phyloP scores from a whole-genome alignment of 2,113 vertebrate species.

The Ciconia maguari region DNA sequence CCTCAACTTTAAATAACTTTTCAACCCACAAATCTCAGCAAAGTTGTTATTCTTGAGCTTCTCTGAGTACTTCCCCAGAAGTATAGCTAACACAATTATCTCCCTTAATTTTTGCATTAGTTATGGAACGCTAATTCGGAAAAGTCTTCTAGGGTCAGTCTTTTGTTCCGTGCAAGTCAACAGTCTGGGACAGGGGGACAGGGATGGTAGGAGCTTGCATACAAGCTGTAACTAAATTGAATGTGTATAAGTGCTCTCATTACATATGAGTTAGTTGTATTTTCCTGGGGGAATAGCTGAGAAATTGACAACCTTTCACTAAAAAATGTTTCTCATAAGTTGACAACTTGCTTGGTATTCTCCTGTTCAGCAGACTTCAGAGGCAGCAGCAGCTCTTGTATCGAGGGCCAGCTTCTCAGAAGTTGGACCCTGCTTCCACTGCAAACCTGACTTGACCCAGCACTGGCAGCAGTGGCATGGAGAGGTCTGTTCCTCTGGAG shows the following conservation, averaged over 20 bases:
- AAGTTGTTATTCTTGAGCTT: neutral
- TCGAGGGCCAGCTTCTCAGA: neutral
- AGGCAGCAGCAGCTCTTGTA: neutral
- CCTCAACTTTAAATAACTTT: neutral
- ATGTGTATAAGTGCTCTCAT: neutral
- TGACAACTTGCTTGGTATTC: neutral
- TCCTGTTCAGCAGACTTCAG: neutral
- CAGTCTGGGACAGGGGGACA: neutral
- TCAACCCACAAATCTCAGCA: no score
- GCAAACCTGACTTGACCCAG: neutral
- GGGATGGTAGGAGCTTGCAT: neutral
- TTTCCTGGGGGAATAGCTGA: slow-evolving; percentile 5
- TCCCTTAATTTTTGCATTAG: slow-evolving; percentile 42
- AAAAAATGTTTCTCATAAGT: neutral
- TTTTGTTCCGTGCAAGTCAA: slow-evolving; percentile 30
- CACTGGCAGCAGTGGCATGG: neutral
- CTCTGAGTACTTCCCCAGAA: neutral
- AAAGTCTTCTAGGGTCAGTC: slow-evolving; percentile 17
- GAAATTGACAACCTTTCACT: neutral
- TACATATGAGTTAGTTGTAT: neutral
- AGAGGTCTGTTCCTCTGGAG: neutral
- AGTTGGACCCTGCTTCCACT: neutral
- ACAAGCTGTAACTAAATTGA: neutral
- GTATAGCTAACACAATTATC: slow-evolving; percentile 13
- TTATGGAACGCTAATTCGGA: neutral